Evolutionary conservation across 1,140 invertebrate species (phyloP), one percentile per base, ranked within the genome.

Genomic region (Vanessa atalanta): DNA sequence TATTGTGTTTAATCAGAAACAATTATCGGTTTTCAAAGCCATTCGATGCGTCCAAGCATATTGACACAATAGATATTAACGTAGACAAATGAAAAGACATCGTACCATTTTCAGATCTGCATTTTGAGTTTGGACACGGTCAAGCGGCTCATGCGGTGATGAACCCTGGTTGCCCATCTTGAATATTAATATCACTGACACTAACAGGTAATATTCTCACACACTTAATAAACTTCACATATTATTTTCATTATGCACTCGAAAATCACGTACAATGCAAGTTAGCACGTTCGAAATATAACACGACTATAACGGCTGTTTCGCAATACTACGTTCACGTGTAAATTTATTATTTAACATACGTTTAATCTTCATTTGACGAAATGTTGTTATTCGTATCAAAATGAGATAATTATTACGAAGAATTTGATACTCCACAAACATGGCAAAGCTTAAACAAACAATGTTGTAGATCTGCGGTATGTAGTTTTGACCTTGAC

Each of bases 131-230:
- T 91, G 91, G 48, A 92, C 93, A 85, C 94, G 93, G 78, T 95
- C 95, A 79, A 95, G 91, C 67, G 95, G 95, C 81, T 95, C 95
- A 88, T 96, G 95, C 31, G 93, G 91, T 79, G 95, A 94, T 63
- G 95, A 95, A 75, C 95, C 94, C 91, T 95, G 95, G 88, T 96
- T 96, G 77, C 95, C 95, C 95, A 96, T 96, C 82, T 67, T 87
- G 67, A 50, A 61, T 78, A 48, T 63, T 74, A 75, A 70, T 72
- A 57, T 57, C 68, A 65, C 37, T 43, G 55, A 31, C 63, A 43
- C 20, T 48, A 47, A 43, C 37, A 43, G 53, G 43, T 61, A 70
- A 50, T 72, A 66, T 67, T 71, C 66, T 76, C 67, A 73, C 23
- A 70, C 63, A 73, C 64, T 68, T 14, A 57, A 63, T 48, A 48